Conservation (phyloP, 2,797 vertebrate species). For the Cephalopachus bancanus region DNA sequence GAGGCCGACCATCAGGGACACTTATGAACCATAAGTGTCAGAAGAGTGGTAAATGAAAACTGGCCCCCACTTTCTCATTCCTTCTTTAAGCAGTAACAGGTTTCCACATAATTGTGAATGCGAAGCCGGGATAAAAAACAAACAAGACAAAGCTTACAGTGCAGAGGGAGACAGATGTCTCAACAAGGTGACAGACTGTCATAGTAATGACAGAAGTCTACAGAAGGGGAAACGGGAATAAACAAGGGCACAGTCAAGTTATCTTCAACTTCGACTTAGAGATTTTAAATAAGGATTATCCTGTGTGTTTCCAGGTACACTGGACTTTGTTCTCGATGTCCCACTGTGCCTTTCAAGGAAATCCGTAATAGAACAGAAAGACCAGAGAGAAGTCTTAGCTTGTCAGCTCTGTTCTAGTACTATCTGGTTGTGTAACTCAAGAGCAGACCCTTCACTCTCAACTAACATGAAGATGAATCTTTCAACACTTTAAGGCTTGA, state of each 20-base stretch:
- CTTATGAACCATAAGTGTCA: not conserved
- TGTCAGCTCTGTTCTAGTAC: not conserved
- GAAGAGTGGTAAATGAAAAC: not conserved
- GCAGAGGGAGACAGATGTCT: not conserved
- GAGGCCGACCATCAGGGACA: not conserved
- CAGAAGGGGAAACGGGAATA: not conserved
- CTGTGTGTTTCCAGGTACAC: not conserved
- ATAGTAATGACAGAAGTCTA: not conserved
- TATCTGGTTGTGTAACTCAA: not conserved
- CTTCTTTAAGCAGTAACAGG: not conserved
- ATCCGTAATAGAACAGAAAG: not conserved
- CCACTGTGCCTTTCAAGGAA: not conserved
- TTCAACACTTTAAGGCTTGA: not conserved
- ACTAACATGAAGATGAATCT: not conserved
- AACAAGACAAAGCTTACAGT: not conserved
- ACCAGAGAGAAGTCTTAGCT: not conserved
- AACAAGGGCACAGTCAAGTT: not conserved
- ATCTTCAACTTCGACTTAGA: not conserved
- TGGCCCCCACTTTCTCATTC: not conserved
- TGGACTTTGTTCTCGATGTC: not conserved
- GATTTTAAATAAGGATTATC: not conserved
- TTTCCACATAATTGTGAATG: not conserved
- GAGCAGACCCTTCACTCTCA: not conserved
- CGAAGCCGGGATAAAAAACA: not conserved
- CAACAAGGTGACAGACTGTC: too few species aligned